Evolutionary conservation across 2,888 invertebrate species (phyloP), one percentile per base, ranked within the genome.

Genomic region (Ormyrus nitidulus): DNA sequence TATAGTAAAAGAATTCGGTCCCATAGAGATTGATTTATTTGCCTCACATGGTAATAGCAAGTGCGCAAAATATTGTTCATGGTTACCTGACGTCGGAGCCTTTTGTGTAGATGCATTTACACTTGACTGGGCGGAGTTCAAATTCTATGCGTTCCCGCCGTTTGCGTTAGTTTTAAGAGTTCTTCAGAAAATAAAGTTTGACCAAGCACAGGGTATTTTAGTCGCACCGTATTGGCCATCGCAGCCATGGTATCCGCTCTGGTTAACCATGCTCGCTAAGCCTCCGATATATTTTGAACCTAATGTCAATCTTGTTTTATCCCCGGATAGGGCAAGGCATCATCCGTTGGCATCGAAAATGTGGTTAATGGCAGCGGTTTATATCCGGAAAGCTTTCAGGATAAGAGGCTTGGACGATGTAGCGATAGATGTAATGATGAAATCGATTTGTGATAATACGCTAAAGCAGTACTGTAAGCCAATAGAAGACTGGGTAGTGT

Each of bases 181-280:
- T 2, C 13, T 13, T 13, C 13, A 13, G 13, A 13, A 13, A 13
- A 13, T 13, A 13, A 13, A 13, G 13, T 13, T 13, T 83, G 82
- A 84, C n/a, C 11, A 77, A 73, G 83, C 83, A 8, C 7, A 34
- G 4, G 83, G 83, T 8, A 75, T 79, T 13, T 19, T 84, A 9
- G 73, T 84, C 2, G 83, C 75, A 0, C 83, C 80, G 0, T 46
- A 44, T 1, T 84, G 82, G 79, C 71, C 76, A 2, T 68, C 72
- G 7, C 82, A 83, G 68, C 73, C 82, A 4, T 83, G 83, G 82
- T 83, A 77, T 46, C 83, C 83, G 0, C 53, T 82, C 8, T 82
- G 74, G 56, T 65, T 6, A 2, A 53, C 61, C 44, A 61, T 72
- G 53, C 7, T 70, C 5, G 19, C 59, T 13, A 9, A 48, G 5